A percentile compares a stretch with the other conserved stretches of the same genome.
Conservation (phyloP, 2,797 vertebrate species). For the Echiichthys vipera region DNA sequence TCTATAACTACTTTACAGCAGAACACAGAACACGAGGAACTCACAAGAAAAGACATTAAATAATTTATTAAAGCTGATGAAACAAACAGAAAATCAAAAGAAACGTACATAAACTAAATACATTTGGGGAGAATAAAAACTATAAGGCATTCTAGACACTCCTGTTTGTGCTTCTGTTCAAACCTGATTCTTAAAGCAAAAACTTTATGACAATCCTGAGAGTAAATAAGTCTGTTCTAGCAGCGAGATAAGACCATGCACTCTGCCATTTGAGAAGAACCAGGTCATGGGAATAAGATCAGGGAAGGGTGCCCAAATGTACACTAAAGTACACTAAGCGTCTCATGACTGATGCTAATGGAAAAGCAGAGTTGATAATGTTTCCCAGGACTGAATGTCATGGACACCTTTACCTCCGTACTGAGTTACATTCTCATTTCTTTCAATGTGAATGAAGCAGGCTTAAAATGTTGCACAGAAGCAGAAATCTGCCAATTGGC, state of each 20-base stretch:
- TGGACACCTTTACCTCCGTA: constrained; percentile 26
- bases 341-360: constrained; percentile 41
- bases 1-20: neutral
- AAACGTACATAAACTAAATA: neutral
- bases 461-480: constrained; percentile 8
- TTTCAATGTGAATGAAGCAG: constrained; percentile 9
- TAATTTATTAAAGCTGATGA: neutral
- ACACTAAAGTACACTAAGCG: constrained; percentile 19
- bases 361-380: constrained; percentile 34
- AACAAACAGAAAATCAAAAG: neutral
- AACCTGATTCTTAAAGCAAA: neutral
- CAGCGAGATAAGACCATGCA: constrained; percentile 31
- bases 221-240: constrained; percentile 16
- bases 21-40: neutral
- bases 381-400: constrained; percentile 4
- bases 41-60: neutral
- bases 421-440: neutral
- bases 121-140: neutral
- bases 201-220: neutral
- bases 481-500: constrained; percentile 24
- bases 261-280: constrained; percentile 45
- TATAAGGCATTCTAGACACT: too few relatives aligned
- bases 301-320: constrained; percentile 16
- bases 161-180: neutral
- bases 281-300: constrained; percentile 48